Evolutionary conservation across 2,113 vertebrate genomes (phyloP).

Genomic region (Misgurnus anguillicaudatus): DNA sequence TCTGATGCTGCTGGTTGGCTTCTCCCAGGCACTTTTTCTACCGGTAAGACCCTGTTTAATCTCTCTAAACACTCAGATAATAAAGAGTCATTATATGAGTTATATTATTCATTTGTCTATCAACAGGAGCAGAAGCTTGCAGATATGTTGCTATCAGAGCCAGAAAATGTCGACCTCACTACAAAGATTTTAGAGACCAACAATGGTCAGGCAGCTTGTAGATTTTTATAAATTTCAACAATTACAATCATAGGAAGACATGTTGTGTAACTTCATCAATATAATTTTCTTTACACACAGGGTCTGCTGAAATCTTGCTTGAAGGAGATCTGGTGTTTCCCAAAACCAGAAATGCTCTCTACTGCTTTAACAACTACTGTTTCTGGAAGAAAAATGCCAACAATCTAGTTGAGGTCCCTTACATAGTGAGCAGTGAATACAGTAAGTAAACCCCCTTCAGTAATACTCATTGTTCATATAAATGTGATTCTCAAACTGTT

Average conservation of each 20-base stretch:
- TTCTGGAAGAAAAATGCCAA: conserved; percentile 30
- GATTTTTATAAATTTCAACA: neutral
- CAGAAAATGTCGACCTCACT: conserved; percentile 36
- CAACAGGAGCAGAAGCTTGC: neutral
- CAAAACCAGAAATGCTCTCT: conserved; percentile 49
- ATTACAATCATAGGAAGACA: neutral
- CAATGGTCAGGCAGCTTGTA: conserved; percentile 30
- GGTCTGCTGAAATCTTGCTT: conserved; percentile 37
- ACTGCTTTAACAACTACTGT: conserved; percentile 44
- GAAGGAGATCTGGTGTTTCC: conserved; percentile 49
- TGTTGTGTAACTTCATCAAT: conserved; percentile 1
- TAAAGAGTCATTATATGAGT: neutral
- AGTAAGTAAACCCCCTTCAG: too few relatives aligned
- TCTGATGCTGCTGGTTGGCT: conserved; percentile 46
- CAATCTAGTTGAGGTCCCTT: too few relatives aligned
- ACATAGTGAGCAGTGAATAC: too few relatives aligned
- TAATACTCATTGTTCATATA: too few relatives aligned
- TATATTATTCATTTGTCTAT: neutral
- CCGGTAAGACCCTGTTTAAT: neutral
- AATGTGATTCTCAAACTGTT: too few relatives aligned
- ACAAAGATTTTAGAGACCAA: conserved; percentile 46
- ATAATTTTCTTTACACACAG: conserved; percentile 1
- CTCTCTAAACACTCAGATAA: neutral
- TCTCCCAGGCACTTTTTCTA: conserved; percentile 27
- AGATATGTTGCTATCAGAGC: neutral